These are phyloP conservation scores for Hirtodrosophila cameraria DNA, from an alignment of 2,888 invertebrate genomes.

Conservation along the genomic window DNA sequence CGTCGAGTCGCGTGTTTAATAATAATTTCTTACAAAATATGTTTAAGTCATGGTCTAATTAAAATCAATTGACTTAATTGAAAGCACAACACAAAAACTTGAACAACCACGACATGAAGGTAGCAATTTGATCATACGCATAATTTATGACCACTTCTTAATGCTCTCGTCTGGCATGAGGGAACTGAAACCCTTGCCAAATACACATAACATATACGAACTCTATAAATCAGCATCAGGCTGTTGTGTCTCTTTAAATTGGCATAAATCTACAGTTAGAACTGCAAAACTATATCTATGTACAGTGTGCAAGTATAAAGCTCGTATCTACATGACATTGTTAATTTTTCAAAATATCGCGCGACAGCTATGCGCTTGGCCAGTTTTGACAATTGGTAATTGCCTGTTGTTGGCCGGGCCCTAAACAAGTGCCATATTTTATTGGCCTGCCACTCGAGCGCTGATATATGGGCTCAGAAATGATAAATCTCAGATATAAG, in stretches of 20 bases:
- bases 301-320: too few relatives aligned
- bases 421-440: constrained; percentile 76
- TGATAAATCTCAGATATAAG: constrained; percentile 75
- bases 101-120: constrained; percentile 63
- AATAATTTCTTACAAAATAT: constrained; percentile 67
- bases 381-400: constrained; percentile 61
- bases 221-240: constrained; percentile 69
- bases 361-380: constrained; percentile 70
- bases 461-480: constrained; percentile 65
- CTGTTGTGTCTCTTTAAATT: constrained; percentile 67
- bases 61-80: constrained; percentile 80
- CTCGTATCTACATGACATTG: constrained; percentile 35
- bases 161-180: not conserved
- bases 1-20: constrained; percentile 73
- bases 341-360: constrained; percentile 79
- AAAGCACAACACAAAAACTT: constrained; percentile 63
- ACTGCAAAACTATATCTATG: constrained; percentile 32
- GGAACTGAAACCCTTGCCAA: constrained; percentile 17
- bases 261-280: constrained; percentile 67
- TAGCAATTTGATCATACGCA: constrained; percentile 77
- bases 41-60: constrained; percentile 77
- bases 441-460: constrained; percentile 72
- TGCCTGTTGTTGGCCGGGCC: constrained; percentile 60
- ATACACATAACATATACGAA: constrained; percentile 18
- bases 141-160: constrained; percentile 58